Evolutionary conservation across 2,888 invertebrate species (phyloP), one percentile per base, ranked within the genome.

Genomic region (Drosophila buzzatii): DNA sequence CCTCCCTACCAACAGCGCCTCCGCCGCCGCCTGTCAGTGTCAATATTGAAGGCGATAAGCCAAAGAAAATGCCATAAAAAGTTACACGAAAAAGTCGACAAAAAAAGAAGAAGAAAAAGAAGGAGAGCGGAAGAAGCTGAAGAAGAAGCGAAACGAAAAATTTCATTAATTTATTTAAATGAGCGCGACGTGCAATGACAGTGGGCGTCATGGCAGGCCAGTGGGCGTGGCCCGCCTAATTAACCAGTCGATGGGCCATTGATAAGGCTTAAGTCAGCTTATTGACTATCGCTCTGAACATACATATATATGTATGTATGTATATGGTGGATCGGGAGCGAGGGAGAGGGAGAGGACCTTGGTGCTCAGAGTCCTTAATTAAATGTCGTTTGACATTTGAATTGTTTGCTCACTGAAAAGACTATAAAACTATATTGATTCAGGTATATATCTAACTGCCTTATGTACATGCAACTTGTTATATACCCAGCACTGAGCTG

Each of bases 81-180:
- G 57, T 72, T 52, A 58, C 65, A 56, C 64, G 47, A 33, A 18
- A 27, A 42, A 42, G 37, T 56, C 41, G 33, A 41, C 16, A 64
- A 23, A 47, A n/a, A 51, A 3, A 3, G 7, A 41, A n/a, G 57
- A 20, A 42, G 10, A 49, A 5, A 8, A 14, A 14, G 23, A 45
- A 45, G 10, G 18, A 37, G 42, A 33, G 33, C 33, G 9, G 7
- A 14, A 51, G 12, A 6, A 45, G 16, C 58, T 70, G 65, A 70
- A 58, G 33, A 12, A 31, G 70, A 61, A 85, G 76, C 74, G 68
- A 69, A 78, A 87, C 75, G 70, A 76, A 73, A 67, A 82, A 79
- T 55, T 82, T 75, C 82, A 83, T 84, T 88, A 85, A 88, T 84
- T 88, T 88, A 88, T 84, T 84, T 88, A 84, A 84, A 84, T 84